Percentiles rank a stretch among this genome's conserved stretches.
Evolutionary conservation across 2,888 invertebrate genomes (phyloP).

Genomic region (Drosophila mercatorum): DNA sequence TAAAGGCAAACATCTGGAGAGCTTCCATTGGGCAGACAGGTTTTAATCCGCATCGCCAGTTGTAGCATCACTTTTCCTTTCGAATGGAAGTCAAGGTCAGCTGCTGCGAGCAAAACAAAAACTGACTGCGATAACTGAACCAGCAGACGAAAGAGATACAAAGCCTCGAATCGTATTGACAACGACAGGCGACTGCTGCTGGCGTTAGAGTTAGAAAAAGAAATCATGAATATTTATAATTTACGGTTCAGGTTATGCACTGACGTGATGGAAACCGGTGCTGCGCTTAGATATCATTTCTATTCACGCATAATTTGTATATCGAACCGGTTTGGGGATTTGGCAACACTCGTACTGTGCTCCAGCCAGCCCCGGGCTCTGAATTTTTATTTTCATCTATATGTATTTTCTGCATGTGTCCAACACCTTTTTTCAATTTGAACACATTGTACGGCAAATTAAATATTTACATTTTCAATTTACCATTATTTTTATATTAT

Average conservation of each 20-base stretch:
- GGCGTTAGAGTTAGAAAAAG: slow-evolving; percentile 48
- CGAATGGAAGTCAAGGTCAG: slow-evolving; percentile 74
- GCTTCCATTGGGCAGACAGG: slow-evolving; percentile 41
- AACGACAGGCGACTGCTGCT: slow-evolving; percentile 2
- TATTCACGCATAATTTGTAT: slow-evolving; percentile 51
- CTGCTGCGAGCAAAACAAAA: slow-evolving; percentile 40
- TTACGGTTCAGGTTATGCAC: slow-evolving; percentile 34
- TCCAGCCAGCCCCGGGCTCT: slow-evolving; percentile 20
- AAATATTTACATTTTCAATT: slow-evolving; percentile 33
- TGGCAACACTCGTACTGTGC: slow-evolving; percentile 41
- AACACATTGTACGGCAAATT: slow-evolving; percentile 6
- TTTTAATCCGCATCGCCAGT: slow-evolving; percentile 44
- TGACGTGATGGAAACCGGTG: slow-evolving; percentile 58
- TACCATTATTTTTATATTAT: slow-evolving; percentile 8
- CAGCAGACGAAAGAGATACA: slow-evolving; percentile 17
- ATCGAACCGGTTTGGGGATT: slow-evolving; percentile 63
- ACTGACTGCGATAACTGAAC: slow-evolving; percentile 23
- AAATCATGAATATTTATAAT: slow-evolving; percentile 71
- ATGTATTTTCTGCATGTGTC: slow-evolving; percentile 13
- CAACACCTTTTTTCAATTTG: slow-evolving; percentile 21
- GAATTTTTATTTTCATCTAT: slow-evolving; percentile 13
- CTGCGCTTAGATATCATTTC: slow-evolving; percentile 28
- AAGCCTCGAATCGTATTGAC: slow-evolving; percentile 9
- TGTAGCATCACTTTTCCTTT: slow-evolving; percentile 72
- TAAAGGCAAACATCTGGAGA: not conserved